These are phyloP conservation scores for Operophtera brumata DNA, from an alignment of 2,888 invertebrate species.

Conservation along the genomic window DNA sequence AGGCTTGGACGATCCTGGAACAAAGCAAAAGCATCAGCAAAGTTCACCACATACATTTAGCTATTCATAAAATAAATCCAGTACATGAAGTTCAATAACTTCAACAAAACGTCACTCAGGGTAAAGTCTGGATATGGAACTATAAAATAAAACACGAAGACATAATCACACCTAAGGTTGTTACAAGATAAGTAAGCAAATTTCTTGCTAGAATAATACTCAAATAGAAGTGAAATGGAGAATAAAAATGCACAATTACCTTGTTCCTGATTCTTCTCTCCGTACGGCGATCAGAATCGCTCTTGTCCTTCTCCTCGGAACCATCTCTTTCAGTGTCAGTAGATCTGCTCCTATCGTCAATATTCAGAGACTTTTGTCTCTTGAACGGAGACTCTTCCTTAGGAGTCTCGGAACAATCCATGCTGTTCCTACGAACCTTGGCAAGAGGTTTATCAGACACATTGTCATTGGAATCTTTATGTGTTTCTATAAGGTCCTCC, in stretches of 20 bases:
- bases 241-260: slow-evolving; percentile 62
- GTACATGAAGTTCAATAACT: too few relatives aligned
- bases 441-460: slow-evolving; percentile 47
- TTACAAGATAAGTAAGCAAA: not conserved
- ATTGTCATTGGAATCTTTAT: slow-evolving; percentile 64
- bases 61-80: not conserved
- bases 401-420: slow-evolving; percentile 61
- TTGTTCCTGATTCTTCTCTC: slow-evolving; percentile 85
- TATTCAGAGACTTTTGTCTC: slow-evolving; percentile 75
- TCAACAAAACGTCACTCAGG: too few relatives aligned
- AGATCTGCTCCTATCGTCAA: slow-evolving; percentile 77
- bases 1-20: slow-evolving; percentile 92
- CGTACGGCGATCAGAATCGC: slow-evolving; percentile 78
- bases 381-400: slow-evolving; percentile 65
- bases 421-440: slow-evolving; percentile 63
- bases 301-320: slow-evolving; percentile 75
- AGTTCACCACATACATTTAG: slow-evolving; percentile 13
- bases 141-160: not conserved
- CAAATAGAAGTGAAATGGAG: too few relatives aligned
- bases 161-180: not conserved
- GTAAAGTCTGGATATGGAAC: too few relatives aligned
- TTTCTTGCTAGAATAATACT: too few relatives aligned
- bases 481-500: slow-evolving; percentile 47
- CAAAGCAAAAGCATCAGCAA: slow-evolving; percentile 4
- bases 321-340: slow-evolving; percentile 79